Percentiles rank a stretch among this genome's conserved stretches.
Evolutionary conservation across 2,113 vertebrate species (phyloP).

Genomic region (Ovibos moschatus): DNA sequence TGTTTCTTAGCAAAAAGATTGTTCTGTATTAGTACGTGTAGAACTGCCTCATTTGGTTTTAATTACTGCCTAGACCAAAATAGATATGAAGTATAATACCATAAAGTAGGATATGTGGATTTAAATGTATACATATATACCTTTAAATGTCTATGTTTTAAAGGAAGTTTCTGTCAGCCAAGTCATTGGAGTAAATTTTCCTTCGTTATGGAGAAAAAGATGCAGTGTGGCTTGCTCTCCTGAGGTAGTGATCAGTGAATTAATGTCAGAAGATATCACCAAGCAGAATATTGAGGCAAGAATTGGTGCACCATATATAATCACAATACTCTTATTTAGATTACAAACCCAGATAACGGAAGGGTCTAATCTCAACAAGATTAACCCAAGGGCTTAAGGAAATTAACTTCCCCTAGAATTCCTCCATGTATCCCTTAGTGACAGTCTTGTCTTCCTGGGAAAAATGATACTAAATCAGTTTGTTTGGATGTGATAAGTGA

Average conservation of each 20-base stretch:
- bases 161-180: background rate
- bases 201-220: background rate
- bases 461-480: background rate
- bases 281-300: background rate
- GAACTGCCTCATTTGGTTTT: slow-evolving; percentile 10
- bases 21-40: background rate
- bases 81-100: background rate
- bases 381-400: background rate
- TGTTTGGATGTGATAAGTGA: background rate
- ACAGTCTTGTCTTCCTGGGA: background rate
- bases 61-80: background rate
- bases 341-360: background rate
- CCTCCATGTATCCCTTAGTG: background rate
- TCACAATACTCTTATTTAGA: background rate
- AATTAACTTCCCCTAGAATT: background rate
- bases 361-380: background rate
- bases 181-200: background rate
- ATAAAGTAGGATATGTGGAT: background rate
- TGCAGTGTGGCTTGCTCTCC: background rate
- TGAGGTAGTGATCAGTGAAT: background rate
- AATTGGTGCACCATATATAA: background rate
- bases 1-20: background rate
- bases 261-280: background rate
- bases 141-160: background rate
- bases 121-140: background rate